Evolutionary conservation across 64 coral and sea anemone species (phyloP), one percentile per base, ranked within the genome.

Genomic region (Platygyra sinensis): DNA sequence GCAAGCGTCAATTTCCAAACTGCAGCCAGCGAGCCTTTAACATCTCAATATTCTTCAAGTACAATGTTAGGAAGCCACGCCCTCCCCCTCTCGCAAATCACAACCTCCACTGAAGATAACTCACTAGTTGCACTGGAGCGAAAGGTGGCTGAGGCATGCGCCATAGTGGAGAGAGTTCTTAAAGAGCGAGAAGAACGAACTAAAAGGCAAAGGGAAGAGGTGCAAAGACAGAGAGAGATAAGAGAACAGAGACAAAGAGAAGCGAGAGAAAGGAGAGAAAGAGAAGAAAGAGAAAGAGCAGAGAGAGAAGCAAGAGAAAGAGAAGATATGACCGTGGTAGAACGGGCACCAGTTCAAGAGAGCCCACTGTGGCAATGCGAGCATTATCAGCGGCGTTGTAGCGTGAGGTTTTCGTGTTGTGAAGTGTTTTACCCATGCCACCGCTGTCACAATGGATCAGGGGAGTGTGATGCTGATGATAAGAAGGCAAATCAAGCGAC

Each of bases 391-490:
- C 63, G 93, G 62, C 50, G 33, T 11, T 90, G 93, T 60, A 18
- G 50, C 57, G 74, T 94, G 42, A 77, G 73, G 30, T 95, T 91
- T 61, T 75, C 81, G 30, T 95, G 93, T 55, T 95, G 93, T 72
- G 33, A 80, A 22, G 24, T 77, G 9, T 95, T 95, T 60, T 95
- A 79, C 46, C 71, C 75, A 0, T 95, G 93, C 76, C 89, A 95
- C 86, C 93, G 89, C n/a, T 95, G 93, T 74, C 93, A 95, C 39
- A 95, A 95, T 72, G 20, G 31, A 30, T 79, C 83, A 3, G 85
- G 74, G 25, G 24, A 42, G 2, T 95, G 93, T n/a, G 13, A 63
- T 2, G 29, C 67, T 50, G 60, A 79, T 22, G 69, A 91, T 20
- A 59, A 24, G 55, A 84, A 86, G 38, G 87, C 93, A 39, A 49